Evolutionary conservation across 2,113 vertebrate genomes (phyloP).

Genomic region (Paratilapia polleni): DNA sequence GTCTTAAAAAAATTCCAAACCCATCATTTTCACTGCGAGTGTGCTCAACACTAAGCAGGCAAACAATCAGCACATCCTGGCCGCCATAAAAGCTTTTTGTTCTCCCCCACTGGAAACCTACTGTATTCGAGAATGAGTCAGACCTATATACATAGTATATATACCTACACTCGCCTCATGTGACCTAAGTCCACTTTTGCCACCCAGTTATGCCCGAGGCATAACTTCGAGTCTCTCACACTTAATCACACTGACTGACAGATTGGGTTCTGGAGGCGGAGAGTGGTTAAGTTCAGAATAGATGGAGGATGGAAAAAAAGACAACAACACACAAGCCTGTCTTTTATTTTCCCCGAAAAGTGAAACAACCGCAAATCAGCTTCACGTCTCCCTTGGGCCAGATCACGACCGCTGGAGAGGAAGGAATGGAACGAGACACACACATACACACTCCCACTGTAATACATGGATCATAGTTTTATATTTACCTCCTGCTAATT

Average conservation of each 20-base stretch:
- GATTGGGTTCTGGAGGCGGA: slow-evolving; percentile 52
- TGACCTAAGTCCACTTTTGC: slow-evolving; percentile 48
- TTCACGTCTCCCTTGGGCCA: slow-evolving; percentile 55
- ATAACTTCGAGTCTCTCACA: slow-evolving; percentile 47
- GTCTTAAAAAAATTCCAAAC: slow-evolving; percentile 37
- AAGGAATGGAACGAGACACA: slow-evolving; percentile 28
- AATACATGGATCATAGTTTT: background rate
- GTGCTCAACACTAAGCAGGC: slow-evolving; percentile 22
- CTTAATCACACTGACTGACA: slow-evolving; percentile 55
- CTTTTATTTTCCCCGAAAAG: slow-evolving; percentile 65
- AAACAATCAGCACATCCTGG: slow-evolving; percentile 62
- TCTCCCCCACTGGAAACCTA: slow-evolving; percentile 37
- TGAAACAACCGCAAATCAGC: slow-evolving; percentile 53
- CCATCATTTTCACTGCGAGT: slow-evolving; percentile 45
- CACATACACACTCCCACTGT: background rate
- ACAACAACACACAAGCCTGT: slow-evolving; percentile 52
- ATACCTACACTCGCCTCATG: slow-evolving; percentile 40
- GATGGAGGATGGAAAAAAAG: slow-evolving; percentile 41
- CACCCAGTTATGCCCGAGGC: slow-evolving; percentile 26
- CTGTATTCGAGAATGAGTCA: slow-evolving; percentile 26
- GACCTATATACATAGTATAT: slow-evolving; percentile 24
- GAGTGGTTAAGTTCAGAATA: slow-evolving; percentile 58
- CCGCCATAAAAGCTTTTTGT: slow-evolving; percentile 66
- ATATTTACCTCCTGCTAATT: slow-evolving; percentile 24
- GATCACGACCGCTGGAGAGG: slow-evolving; percentile 19